Conservation (phyloP, 2,888 invertebrate species). For the Nomada fucata region DNA sequence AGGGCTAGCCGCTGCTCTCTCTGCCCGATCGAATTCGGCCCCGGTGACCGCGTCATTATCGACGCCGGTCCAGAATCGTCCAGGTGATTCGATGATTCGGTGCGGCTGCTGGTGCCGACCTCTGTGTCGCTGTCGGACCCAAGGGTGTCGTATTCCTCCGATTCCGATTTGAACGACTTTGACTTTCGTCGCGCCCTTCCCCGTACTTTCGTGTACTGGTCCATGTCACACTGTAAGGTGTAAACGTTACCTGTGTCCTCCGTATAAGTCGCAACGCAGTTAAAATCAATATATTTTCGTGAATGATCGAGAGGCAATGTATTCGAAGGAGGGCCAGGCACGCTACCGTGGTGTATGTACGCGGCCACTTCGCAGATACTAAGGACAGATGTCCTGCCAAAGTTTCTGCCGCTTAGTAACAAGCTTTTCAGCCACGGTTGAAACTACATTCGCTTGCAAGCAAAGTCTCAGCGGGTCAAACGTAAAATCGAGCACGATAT, state of each 20-base stretch:
- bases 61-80: slow-evolving; percentile 84
- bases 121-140: slow-evolving; percentile 86
- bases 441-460: background rate
- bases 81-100: slow-evolving; percentile 85
- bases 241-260: slow-evolving; percentile 7
- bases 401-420: background rate
- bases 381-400: background rate
- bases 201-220: slow-evolving; percentile 81
- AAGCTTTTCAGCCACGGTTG: background rate
- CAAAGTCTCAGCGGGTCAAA: slow-evolving; percentile 2
- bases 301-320: background rate
- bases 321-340: too few relatives aligned
- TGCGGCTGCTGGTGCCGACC: slow-evolving; percentile 84
- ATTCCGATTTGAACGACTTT: slow-evolving; percentile 86
- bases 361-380: background rate
- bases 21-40: slow-evolving; percentile 83
- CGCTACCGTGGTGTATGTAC: background rate
- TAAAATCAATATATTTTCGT: background rate
- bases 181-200: slow-evolving; percentile 85
- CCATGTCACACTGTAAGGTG: slow-evolving; percentile 79
- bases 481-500: slow-evolving; percentile 5
- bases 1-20: slow-evolving; percentile 85
- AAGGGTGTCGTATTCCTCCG: slow-evolving; percentile 86
- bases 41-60: slow-evolving; percentile 79
- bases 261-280: background rate